Evolutionary conservation across 2,797 vertebrate genomes (phyloP).

Genomic region (Cuniculus paca): DNA sequence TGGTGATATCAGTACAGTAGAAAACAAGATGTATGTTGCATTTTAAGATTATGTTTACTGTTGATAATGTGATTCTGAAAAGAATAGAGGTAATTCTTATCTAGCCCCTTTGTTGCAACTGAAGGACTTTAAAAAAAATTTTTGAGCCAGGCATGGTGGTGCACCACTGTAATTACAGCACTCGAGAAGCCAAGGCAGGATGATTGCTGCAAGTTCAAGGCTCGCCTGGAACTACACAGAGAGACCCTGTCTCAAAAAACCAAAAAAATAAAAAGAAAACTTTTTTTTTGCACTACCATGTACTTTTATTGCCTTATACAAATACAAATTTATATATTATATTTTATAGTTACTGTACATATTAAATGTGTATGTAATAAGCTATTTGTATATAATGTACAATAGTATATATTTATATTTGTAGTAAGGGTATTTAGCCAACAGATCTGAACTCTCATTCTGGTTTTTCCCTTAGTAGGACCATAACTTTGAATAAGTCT

Average conservation of each 20-base stretch:
- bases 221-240: not conserved
- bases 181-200: not conserved
- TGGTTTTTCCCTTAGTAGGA: constrained; percentile 43
- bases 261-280: not conserved
- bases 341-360: not conserved
- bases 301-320: not conserved
- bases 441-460: constrained; percentile 31
- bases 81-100: not conserved
- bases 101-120: not conserved
- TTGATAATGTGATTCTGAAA: constrained; percentile 59
- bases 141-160: not conserved
- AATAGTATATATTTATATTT: not conserved
- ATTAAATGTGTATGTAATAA: not conserved
- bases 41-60: constrained; percentile 46
- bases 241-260: not conserved
- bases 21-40: constrained; percentile 1
- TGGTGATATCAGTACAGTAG: constrained; percentile 36
- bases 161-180: not conserved
- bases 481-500: constrained; percentile 51
- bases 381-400: not conserved
- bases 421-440: constrained; percentile 2
- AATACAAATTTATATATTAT: not conserved
- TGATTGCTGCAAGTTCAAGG: not conserved
- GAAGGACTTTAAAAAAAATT: constrained; percentile 42
- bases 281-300: not conserved